Conservation (phyloP, 2,797 vertebrate genomes). For the Buceros bicornis region DNA sequence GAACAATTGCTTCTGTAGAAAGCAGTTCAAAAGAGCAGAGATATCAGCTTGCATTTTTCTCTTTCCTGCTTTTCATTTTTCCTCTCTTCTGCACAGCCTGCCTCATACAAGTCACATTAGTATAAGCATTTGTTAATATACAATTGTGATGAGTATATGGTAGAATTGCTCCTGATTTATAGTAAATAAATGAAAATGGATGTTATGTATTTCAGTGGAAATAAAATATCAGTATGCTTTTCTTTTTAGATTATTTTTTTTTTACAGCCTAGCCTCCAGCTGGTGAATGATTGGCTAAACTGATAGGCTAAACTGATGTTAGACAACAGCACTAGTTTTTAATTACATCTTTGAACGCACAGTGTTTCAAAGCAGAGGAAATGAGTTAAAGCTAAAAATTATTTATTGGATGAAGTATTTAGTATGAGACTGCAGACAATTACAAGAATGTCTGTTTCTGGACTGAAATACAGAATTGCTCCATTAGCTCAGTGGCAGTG, state of each 20-base stretch:
- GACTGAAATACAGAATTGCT: neutral
- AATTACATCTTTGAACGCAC: conserved; percentile 38
- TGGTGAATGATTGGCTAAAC: neutral
- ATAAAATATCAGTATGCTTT: neutral
- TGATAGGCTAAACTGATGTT: neutral
- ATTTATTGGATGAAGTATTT: conserved; percentile 42
- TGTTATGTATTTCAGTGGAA: neutral
- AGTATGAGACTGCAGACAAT: conserved; percentile 30
- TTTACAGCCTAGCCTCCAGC: neutral
- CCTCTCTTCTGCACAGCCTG: neutral
- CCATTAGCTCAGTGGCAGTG: conserved; percentile 17
- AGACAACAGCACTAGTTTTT: conserved; percentile 28
- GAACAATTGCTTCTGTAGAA: neutral
- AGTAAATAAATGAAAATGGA: neutral
- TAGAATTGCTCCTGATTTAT: neutral
- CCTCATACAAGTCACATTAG: neutral
- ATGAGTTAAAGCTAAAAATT: conserved; percentile 44
- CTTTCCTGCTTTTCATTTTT: neutral
- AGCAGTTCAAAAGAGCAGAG: neutral
- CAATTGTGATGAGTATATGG: neutral
- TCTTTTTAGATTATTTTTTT: neutral
- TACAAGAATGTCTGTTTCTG: conserved; percentile 30
- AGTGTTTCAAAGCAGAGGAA: conserved; percentile 38
- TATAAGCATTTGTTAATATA: neutral
- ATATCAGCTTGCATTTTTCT: fast-evolving